Percentiles rank a stretch among this genome's conserved stretches.
These are phyloP conservation scores for Sylvilagus bachmani DNA, from an alignment of 2,113 vertebrate species.

Conservation along the genomic window DNA sequence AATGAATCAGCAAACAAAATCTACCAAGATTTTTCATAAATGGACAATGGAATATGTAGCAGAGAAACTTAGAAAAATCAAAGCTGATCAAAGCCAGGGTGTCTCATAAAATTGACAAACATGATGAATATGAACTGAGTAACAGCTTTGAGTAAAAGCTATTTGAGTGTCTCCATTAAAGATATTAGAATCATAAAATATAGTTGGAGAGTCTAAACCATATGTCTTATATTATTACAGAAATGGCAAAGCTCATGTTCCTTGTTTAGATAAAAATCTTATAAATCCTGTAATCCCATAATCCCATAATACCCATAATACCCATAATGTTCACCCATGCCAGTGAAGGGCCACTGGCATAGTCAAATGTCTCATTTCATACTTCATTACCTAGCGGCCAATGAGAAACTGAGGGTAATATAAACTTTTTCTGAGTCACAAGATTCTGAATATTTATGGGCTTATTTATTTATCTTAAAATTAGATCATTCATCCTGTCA, in stretches of 20 bases:
- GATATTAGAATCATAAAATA: background rate
- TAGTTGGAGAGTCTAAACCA: background rate
- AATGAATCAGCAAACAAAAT: background rate
- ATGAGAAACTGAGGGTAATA: background rate
- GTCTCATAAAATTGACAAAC: background rate
- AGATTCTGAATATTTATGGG: background rate
- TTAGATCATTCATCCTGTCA: background rate
- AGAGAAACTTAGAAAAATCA: background rate
- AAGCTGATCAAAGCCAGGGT: background rate
- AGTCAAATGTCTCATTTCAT: background rate
- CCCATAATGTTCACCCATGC: background rate
- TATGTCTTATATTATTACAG: background rate
- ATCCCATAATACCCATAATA: too few relatives aligned
- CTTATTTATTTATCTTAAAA: background rate
- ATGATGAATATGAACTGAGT: background rate
- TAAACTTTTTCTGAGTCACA: constrained; percentile 14
- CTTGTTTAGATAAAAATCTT: background rate
- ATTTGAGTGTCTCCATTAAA: background rate
- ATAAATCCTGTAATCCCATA: background rate
- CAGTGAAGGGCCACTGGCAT: background rate
- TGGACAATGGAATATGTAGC: background rate
- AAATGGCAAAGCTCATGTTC: background rate
- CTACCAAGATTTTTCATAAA: background rate
- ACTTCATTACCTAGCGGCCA: background rate
- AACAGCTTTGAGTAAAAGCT: background rate